A percentile compares a stretch with the other conserved stretches of the same genome.
Evolutionary conservation across 2,797 vertebrate species (phyloP).

Genomic region (Manis javanica): DNA sequence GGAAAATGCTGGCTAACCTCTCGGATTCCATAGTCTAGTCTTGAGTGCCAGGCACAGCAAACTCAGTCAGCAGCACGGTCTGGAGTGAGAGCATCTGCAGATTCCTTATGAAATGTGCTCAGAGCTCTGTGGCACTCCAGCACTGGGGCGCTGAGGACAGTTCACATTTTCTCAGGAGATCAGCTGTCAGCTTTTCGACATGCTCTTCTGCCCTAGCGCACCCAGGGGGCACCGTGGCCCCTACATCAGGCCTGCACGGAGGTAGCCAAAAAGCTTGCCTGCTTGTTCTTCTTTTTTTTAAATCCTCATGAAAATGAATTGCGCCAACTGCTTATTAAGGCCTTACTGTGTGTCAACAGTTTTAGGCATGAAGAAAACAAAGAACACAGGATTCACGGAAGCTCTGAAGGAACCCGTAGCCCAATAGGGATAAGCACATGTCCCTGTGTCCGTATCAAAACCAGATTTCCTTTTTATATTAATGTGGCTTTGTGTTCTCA

Average conservation of each 20-base stretch:
- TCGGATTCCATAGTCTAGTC: not conserved
- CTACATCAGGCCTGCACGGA: not conserved
- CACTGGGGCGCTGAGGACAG: not conserved
- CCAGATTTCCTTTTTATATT: not conserved
- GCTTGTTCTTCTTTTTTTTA: not conserved
- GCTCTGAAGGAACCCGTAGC: not conserved
- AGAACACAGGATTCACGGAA: not conserved
- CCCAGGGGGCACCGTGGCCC: accelerated
- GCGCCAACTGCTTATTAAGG: not conserved
- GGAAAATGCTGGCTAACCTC: not conserved
- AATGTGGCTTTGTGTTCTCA: too few relatives aligned
- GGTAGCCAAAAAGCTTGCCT: not conserved
- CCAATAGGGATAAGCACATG: accelerated
- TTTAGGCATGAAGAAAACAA: not conserved
- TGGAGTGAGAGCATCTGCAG: not conserved
- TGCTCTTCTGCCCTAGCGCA: not conserved
- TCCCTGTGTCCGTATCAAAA: not conserved
- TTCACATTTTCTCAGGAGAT: not conserved
- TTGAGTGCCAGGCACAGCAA: not conserved
- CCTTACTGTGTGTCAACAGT: not conserved
- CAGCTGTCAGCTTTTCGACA: not conserved
- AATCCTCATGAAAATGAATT: not conserved
- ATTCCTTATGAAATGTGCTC: accelerated
- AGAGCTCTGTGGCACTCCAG: not conserved
- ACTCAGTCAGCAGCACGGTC: accelerated